Evolutionary conservation across 2,888 invertebrate genomes (phyloP).

Genomic region (Biston stratarius): DNA sequence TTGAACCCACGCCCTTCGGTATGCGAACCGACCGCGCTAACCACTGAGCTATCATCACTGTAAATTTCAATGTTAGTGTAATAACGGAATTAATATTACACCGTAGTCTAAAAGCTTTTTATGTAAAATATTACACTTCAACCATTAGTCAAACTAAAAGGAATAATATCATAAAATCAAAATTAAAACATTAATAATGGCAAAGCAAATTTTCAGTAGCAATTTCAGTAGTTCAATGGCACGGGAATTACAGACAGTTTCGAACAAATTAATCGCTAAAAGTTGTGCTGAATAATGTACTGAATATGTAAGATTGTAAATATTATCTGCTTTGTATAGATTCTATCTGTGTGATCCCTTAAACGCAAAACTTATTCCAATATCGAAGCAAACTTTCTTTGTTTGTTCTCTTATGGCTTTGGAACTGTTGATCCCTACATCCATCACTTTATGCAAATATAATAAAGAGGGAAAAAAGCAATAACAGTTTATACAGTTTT

Average conservation of each 20-base stretch:
- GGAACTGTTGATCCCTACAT: constrained; percentile 20
- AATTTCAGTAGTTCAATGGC: constrained; percentile 9
- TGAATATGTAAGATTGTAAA: too few species aligned
- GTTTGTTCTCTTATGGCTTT: constrained; percentile 17
- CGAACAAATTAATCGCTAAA: constrained; percentile 2
- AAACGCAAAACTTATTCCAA: constrained; percentile 13
- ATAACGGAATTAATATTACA: too few species aligned
- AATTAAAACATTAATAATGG: not conserved
- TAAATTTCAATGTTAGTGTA: too few species aligned
- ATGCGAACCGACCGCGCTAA: too few species aligned
- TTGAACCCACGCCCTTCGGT: too few species aligned
- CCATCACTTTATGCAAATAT: constrained; percentile 18
- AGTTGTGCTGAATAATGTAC: constrained; percentile 3
- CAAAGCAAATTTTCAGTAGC: constrained; percentile 12
- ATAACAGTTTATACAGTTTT: not conserved
- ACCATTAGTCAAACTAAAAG: not conserved
- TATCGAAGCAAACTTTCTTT: constrained; percentile 21
- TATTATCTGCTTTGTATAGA: not conserved
- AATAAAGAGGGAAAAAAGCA: not conserved
- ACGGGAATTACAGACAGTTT: constrained; percentile 5
- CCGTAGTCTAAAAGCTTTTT: too few species aligned
- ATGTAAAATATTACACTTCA: not conserved
- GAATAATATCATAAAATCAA: not conserved
- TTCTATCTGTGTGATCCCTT: not conserved
- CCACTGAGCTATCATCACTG: too few species aligned